These are phyloP conservation scores for Ophion costatus DNA, from an alignment of 2,888 invertebrate genomes.

Conservation along the genomic window DNA sequence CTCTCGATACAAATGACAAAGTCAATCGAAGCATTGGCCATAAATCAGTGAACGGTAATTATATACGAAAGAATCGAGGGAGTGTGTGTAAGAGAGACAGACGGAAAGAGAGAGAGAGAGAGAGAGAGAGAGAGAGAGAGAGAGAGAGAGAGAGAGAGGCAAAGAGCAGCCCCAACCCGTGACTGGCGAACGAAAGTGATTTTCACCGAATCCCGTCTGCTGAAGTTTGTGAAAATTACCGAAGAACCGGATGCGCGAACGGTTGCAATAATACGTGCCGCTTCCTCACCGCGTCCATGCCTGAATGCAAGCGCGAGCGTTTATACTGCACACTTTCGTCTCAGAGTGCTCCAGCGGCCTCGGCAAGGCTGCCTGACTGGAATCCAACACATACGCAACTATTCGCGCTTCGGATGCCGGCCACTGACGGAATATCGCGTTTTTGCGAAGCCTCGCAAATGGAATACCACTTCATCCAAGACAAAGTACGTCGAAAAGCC, in stretches of 20 bases:
- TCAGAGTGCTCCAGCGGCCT: constrained; percentile 62
- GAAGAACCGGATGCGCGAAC: constrained; percentile 74
- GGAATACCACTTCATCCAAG: constrained; percentile 1
- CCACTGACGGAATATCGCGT: constrained; percentile 38
- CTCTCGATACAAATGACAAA: constrained; percentile 57
- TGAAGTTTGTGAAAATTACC: constrained; percentile 41
- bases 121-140: no score
- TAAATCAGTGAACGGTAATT: constrained; percentile 48
- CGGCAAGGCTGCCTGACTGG: constrained; percentile 69
- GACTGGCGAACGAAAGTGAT: constrained; percentile 45
- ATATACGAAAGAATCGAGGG: constrained; percentile 6
- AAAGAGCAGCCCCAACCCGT: constrained; percentile 5
- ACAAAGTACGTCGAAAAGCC: neutral
- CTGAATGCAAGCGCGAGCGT: constrained; percentile 43
- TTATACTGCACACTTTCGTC: constrained; percentile 21
- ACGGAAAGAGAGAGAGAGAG: no score
- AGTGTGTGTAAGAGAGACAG: no score
- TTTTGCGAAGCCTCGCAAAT: neutral
- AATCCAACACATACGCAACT: constrained; percentile 31
- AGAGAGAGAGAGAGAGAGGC: constrained; percentile 4
- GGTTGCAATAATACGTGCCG: constrained; percentile 58
- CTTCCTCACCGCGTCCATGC: constrained; percentile 68
- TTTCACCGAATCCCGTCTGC: constrained; percentile 62
- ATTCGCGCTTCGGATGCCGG: constrained; percentile 33
- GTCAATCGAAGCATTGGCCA: constrained; percentile 20